Evolutionary conservation across 1,140 invertebrate genomes (phyloP), one percentile per base, ranked within the genome.

Genomic region (Temnothorax nylanderi): DNA sequence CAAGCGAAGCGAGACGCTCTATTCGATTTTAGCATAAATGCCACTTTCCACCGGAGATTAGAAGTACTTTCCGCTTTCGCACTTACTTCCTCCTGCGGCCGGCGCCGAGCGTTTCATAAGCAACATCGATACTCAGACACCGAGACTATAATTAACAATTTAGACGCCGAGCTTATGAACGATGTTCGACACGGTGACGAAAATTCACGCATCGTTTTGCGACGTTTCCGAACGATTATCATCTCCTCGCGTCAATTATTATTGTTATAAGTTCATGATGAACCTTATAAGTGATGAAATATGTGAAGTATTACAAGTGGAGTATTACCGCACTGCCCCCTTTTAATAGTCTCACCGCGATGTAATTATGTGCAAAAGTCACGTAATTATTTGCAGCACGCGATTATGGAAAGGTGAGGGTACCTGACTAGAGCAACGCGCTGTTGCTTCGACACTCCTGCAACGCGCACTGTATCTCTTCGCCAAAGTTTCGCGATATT

Each of bases 1-100:
- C 11, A 87, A 90, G 58, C 87, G 85, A 74, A 74, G 85, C 89
- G 85, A 74, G 74, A 90, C 89, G 60, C 44, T 51, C 72, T 76
- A 65, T 80, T 71, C 58, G 47, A 78, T 84, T 71, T 87, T 62
- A 87, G 16, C 44, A 78, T 80, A 62, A 90, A 89, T 47, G 13
- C 13, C 44, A 41, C 87, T 90, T 89, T 90, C 88, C 88, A 89
- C 65, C 54, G 65, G 54, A 80, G 67, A 89, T 84, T 62, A 81
- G 18, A 11, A 75, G 60, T 34, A 80, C 60, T 89, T 76, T 87
- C 65, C 67, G 56, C 56, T 87, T 87, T 90, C 74, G 56, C 80
- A 76, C 32, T 76, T 26, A 71, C 74, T 84, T 88, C 90, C 87
- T 87, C 13, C 21, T 87, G 13, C 21, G 41, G 18, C 37, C 13